Conservation (phyloP, 2,797 vertebrate species). For the Phrynocephalus forsythii region DNA sequence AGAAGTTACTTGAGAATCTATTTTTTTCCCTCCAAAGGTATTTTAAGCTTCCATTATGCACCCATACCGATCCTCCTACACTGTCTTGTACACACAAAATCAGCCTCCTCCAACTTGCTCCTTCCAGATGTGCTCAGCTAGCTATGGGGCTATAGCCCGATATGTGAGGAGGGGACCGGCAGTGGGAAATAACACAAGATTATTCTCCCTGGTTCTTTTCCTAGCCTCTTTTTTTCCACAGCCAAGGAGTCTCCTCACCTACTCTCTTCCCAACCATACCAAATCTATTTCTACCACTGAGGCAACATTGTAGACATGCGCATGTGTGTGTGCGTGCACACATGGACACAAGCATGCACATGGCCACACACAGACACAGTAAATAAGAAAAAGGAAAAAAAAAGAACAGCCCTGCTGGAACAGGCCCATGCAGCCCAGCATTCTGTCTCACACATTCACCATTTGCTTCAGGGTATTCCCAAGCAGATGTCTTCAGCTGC, state of each 20-base stretch:
- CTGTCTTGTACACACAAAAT: background rate
- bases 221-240: background rate
- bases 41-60: conserved; percentile 25
- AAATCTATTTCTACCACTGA: background rate
- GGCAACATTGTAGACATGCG: background rate
- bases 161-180: background rate
- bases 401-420: too few relatives aligned
- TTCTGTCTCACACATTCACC: too few relatives aligned
- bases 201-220: background rate
- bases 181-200: background rate
- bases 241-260: background rate
- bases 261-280: background rate
- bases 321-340: background rate
- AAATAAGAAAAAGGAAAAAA: too few relatives aligned
- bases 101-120: background rate
- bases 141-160: too few relatives aligned
- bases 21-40: background rate
- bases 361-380: too few relatives aligned
- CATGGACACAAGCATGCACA: background rate
- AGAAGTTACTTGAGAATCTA: conserved; percentile 21
- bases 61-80: background rate
- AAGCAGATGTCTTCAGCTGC: too few relatives aligned
- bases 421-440: too few relatives aligned
- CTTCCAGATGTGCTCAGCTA: too few relatives aligned
- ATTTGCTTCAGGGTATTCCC: too few relatives aligned